Base-by-base conservation (phyloP, 2,113 vertebrate genomes). In the Mormoops blainvillei region DNA sequence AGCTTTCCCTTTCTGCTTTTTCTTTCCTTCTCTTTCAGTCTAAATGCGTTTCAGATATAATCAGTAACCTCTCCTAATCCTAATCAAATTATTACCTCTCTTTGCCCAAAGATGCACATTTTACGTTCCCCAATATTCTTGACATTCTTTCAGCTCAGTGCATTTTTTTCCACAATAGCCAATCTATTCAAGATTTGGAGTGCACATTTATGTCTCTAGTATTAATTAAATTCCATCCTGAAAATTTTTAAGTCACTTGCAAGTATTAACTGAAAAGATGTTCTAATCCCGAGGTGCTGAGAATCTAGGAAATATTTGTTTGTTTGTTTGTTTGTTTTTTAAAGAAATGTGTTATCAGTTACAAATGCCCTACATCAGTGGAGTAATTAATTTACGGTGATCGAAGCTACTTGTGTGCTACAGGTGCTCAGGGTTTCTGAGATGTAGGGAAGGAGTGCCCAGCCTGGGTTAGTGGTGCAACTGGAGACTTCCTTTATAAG, bases 191-290 rank as follows among this genome's bases (percentile, higher is more conserved):
- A 71, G 63, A 91, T 83, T 87, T 92, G 16, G 61, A 92, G 82
- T 70, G 82, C 10, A 87, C 22, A 22, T 74, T 89, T 56, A 52
- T 95, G 33, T 74, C 24, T 90, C 56, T 82, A 67, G 45, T 71
- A 84, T 95, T 90, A 87, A 84, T 94, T 81, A 87, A 95, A 95
- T 95, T 94, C 48, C 15, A 90, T 31, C 43, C 68, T 68, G 36
- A 50, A 71, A 65, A 82, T 89, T 56, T 63, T 93, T 89, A 68
- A 78, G 58, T 24, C 45, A 41, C 36, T 54, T 56, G 45, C 7
- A 86, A 87, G 83, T 86, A 93, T 94, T 94, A 90, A 93, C 70
- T 70, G 31, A 95, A 86, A 70, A 93, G 73, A 87, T 28, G 63
- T 68, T 45, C 36, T 16, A 82, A 70, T 12, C n/a, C 13, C 38